phyloP scores from a whole-genome alignment of 2,797 vertebrate genomes.

The Danio kyathit region DNA sequence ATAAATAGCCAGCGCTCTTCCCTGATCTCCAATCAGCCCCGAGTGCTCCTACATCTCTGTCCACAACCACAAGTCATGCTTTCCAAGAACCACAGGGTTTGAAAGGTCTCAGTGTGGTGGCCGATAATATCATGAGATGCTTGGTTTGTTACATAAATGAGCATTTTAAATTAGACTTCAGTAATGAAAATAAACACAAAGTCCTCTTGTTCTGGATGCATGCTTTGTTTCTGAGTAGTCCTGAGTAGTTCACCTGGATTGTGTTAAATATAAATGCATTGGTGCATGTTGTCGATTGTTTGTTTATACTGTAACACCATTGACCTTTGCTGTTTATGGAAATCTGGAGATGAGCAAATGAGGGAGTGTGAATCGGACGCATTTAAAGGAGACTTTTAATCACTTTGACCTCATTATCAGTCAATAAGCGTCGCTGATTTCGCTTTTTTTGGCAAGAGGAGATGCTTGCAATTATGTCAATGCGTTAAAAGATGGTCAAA shows the following conservation, averaged over 20 bases:
- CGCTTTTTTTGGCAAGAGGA: constrained; percentile 29
- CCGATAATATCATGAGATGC: constrained; percentile 17
- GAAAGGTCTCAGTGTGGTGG: background rate
- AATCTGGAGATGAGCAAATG: background rate
- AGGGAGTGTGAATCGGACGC: constrained; percentile 19
- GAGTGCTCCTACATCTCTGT: constrained; percentile 24
- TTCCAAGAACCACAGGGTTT: constrained; percentile 17
- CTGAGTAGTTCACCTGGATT: background rate
- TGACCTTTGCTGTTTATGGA: constrained; percentile 2
- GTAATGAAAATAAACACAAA: constrained; percentile 17
- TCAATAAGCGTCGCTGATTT: constrained; percentile 51
- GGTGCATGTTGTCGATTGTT: background rate
- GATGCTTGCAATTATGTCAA: constrained; percentile 8
- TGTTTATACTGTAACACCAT: background rate
- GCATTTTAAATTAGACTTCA: constrained; percentile 14
- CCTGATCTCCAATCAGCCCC: background rate
- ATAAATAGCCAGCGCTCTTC: constrained; percentile 4
- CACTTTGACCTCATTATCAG: constrained; percentile 30
- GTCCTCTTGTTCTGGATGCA: constrained; percentile 5
- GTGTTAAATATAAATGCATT: background rate
- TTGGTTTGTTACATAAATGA: constrained; percentile 37
- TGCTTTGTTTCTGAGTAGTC: constrained; percentile 3
- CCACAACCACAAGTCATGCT: constrained; percentile 34
- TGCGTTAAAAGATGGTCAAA: constrained; percentile 40
- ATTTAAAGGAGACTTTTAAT: constrained; percentile 29